phyloP scores from a whole-genome alignment of 2,797 vertebrate species.

The Epinephelus malabaricus region DNA sequence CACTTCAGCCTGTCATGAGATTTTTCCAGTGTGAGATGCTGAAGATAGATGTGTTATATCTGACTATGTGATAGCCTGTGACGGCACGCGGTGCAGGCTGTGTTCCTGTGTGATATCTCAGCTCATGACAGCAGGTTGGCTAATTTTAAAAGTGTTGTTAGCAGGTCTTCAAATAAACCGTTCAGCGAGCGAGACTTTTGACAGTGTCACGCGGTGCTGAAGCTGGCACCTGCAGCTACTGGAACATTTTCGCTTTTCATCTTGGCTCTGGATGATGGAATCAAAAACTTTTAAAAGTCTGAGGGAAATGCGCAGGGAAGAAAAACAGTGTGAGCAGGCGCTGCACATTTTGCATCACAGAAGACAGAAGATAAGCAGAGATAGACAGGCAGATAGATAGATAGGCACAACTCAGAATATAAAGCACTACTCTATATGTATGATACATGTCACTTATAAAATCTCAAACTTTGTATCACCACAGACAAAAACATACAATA shows the following conservation, averaged over 20 bases:
- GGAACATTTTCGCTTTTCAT: constrained; percentile 45
- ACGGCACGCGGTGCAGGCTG: constrained; percentile 15
- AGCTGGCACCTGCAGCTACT: constrained; percentile 57
- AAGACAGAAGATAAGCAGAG: neutral
- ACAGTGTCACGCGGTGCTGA: constrained; percentile 52
- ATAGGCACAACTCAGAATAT: neutral
- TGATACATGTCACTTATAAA: neutral
- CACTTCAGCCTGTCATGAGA: constrained; percentile 58
- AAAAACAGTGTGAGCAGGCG: constrained; percentile 5
- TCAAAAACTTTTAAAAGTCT: constrained; percentile 59
- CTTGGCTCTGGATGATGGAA: constrained; percentile 36
- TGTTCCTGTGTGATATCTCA: constrained; percentile 62
- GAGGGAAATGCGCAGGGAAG: constrained; percentile 7
- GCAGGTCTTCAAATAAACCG: constrained; percentile 74
- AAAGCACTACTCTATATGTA: neutral
- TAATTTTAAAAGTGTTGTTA: constrained; percentile 76
- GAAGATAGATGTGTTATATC: constrained; percentile 76
- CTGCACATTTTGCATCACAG: neutral
- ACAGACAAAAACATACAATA: constrained; percentile 4
- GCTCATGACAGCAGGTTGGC: constrained; percentile 68
- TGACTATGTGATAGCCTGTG: constrained; percentile 57
- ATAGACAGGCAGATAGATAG: neutral
- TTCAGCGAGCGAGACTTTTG: constrained; percentile 56
- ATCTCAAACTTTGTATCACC: constrained; percentile 5
- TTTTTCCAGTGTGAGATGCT: constrained; percentile 58